A percentile compares a stretch with the other conserved stretches of the same genome.
These are phyloP conservation scores for Balaenoptera acutorostrata DNA, from an alignment of 2,113 vertebrate genomes.

Conservation along the genomic window DNA sequence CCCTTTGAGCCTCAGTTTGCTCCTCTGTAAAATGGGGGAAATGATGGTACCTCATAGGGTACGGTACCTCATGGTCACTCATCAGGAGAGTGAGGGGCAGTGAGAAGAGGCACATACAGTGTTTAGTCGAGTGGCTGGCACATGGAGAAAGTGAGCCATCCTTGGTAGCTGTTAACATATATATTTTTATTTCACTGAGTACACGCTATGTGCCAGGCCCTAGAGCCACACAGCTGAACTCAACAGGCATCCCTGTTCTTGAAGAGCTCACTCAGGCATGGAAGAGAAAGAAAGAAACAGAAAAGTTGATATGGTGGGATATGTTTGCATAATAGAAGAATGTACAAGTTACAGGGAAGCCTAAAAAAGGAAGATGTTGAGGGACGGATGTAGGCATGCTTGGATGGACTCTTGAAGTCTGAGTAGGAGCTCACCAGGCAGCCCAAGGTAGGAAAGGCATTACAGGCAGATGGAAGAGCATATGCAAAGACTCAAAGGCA, in stretches of 20 bases:
- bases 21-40: not conserved
- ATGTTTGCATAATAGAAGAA: not conserved
- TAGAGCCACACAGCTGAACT: not conserved
- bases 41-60: not conserved
- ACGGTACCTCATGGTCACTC: not conserved
- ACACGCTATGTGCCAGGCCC: not conserved
- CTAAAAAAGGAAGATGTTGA: not conserved
- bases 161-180: not conserved
- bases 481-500: not conserved
- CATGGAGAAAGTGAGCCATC: not conserved
- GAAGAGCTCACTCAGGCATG: not conserved
- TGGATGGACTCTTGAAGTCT: not conserved
- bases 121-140: not conserved
- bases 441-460: not conserved
- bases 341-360: not conserved
- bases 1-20: not conserved
- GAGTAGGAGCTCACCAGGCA: not conserved
- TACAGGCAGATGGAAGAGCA: not conserved
- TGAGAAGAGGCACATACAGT: not conserved
- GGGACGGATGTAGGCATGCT: rapidly evolving
- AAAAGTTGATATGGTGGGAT: not conserved
- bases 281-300: not conserved
- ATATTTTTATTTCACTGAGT: not conserved
- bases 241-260: not conserved
- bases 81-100: not conserved